phyloP scores from a whole-genome alignment of 2,113 vertebrate genomes.

The Neolamprologus hecqui region DNA sequence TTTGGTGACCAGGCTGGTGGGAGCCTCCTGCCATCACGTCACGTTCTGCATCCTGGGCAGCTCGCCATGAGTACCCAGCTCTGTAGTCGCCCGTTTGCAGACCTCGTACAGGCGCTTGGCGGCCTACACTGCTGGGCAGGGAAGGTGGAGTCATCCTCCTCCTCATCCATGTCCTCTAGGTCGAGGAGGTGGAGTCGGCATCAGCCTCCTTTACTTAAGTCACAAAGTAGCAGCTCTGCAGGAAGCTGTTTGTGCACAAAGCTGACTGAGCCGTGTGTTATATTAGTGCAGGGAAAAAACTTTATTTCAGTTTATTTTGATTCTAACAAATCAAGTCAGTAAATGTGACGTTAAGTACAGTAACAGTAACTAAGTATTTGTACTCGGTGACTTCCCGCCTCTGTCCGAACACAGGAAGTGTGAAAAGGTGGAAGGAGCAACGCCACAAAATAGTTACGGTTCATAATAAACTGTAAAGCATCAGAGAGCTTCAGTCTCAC shows the following conservation, averaged over 20 bases:
- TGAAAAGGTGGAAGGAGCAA: background rate
- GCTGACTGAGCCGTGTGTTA: background rate
- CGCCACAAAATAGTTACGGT: rapidly evolving
- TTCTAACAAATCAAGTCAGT: background rate
- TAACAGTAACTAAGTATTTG: background rate
- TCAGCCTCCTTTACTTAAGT: background rate
- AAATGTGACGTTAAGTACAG: background rate
- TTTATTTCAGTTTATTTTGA: background rate
- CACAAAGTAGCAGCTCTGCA: background rate
- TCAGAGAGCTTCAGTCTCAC: background rate
- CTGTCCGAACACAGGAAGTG: background rate
- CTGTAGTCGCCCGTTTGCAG: background rate
- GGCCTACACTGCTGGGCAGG: rapidly evolving
- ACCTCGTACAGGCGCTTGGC: rapidly evolving
- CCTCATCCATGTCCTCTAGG: background rate
- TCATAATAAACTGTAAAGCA: background rate
- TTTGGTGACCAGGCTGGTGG: background rate
- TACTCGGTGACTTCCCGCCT: background rate
- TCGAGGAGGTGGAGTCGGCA: background rate
- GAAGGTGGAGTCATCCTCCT: background rate
- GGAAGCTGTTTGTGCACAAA: background rate
- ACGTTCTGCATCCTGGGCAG: background rate
- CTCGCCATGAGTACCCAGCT: background rate
- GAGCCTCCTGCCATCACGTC: background rate
- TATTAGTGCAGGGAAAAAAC: background rate